Percentiles rank a stretch among this genome's conserved stretches.
Evolutionary conservation across 2,113 vertebrate genomes (phyloP).

Genomic region (Taxidea taxus): DNA sequence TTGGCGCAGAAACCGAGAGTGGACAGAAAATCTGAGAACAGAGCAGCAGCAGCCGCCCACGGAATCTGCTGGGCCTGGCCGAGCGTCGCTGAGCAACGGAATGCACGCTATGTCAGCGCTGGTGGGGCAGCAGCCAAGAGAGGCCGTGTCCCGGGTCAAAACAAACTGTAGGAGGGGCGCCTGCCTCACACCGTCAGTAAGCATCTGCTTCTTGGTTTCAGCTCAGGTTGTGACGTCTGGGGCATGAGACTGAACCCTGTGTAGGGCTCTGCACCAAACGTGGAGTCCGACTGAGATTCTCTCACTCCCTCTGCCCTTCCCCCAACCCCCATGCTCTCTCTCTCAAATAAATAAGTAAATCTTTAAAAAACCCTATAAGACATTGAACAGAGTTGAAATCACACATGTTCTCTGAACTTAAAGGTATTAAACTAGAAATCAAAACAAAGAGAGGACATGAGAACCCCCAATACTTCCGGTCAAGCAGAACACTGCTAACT

Average conservation of each 20-base stretch:
- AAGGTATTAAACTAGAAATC: background rate
- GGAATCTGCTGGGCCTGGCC: rapidly evolving
- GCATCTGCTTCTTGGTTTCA: background rate
- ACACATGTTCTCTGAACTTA: background rate
- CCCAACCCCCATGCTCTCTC: background rate
- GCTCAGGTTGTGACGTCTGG: background rate
- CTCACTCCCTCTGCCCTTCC: background rate
- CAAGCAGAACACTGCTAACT: background rate
- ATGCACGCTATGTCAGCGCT: background rate
- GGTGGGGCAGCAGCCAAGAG: background rate
- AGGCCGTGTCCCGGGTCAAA: background rate
- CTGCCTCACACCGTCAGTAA: no score
- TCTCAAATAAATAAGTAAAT: background rate
- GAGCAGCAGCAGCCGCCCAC: no score
- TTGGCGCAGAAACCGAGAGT: rapidly evolving
- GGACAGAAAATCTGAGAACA: background rate
- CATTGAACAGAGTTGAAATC: background rate
- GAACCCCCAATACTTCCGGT: background rate
- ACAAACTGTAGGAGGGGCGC: background rate
- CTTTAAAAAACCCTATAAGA: background rate
- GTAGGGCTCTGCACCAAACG: background rate
- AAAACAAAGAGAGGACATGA: background rate
- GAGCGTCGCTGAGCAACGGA: rapidly evolving
- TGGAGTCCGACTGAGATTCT: background rate
- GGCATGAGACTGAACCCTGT: no score